phyloP scores from a whole-genome alignment of 2,113 vertebrate genomes.

The Caretta caretta region DNA sequence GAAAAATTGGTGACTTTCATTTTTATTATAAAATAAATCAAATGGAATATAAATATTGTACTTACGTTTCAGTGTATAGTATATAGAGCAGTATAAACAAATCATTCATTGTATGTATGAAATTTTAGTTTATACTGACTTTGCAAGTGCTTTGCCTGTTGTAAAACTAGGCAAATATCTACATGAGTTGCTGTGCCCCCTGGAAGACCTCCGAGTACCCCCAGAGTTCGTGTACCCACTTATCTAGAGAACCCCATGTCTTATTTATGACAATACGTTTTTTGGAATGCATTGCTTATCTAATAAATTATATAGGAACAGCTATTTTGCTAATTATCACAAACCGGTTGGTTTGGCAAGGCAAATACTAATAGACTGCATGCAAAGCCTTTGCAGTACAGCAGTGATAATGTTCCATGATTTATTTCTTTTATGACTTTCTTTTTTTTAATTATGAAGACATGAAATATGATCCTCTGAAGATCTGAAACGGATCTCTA shows the following conservation, averaged over 20 bases:
- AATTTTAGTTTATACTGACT: too few relatives aligned
- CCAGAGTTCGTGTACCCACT: neutral
- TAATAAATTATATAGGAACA: constrained; percentile 51
- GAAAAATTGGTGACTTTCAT: too few relatives aligned
- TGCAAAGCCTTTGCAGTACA: constrained; percentile 39
- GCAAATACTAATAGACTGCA: constrained; percentile 47
- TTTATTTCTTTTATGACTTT: constrained; percentile 42
- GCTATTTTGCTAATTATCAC: constrained; percentile 63
- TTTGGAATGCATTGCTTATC: neutral
- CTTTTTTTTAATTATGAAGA: constrained; percentile 53
- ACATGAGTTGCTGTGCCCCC: too few relatives aligned
- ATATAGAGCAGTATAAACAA: too few relatives aligned
- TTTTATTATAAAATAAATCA: too few relatives aligned
- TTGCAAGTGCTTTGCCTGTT: too few relatives aligned
- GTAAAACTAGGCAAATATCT: too few relatives aligned
- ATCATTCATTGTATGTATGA: too few relatives aligned
- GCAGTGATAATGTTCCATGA: constrained; percentile 54
- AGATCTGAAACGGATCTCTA: constrained; percentile 18
- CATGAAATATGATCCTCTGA: constrained; percentile 37
- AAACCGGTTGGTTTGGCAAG: constrained; percentile 18
- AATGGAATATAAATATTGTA: too few relatives aligned
- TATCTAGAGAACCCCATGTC: constrained; percentile 16
- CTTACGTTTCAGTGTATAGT: too few relatives aligned
- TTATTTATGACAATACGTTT: constrained; percentile 4
- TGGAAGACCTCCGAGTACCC: too few relatives aligned